Base-by-base conservation (phyloP, 2,797 vertebrate species). In the Lates japonicus region DNA sequence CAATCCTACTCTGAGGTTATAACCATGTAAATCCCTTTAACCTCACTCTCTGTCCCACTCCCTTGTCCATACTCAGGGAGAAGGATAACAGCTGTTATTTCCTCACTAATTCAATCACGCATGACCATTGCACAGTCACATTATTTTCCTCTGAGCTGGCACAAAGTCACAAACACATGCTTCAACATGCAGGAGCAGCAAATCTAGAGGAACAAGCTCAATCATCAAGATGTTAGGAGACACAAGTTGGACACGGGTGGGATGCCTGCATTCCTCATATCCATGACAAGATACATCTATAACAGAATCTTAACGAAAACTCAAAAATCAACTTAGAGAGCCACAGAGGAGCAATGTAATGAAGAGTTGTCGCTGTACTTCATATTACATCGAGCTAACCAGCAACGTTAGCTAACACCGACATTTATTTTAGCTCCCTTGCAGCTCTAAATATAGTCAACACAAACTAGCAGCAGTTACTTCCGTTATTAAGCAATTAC, bases 181-280 rank as follows among this genome's bases (percentile, higher is more conserved):
- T 86, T 70, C 66, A 66, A 60, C 70, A 55, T 74, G 74, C 76
- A 76, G 71, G 31, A n/a, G 70, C 71, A 59, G 57, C 71, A 75
- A 29, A 75, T 42, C 59, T 57, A 59, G 37, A 80, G 59, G 19
- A 72, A 74, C 73, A 8, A 62, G 65, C 69, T 33, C 58, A 67
- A 73, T 80, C 73, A 74, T 51, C 48, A 39, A 73, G 4, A 76
- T 66, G 66, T 66, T 69, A 77, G n/a, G 55, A 46, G 39, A 62
- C 37, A 54, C 48, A n/a, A n/a, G 20, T 3, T 64, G 60, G 17
- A 65, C 3, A 58, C 4, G 2, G 65, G 19, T 22, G 46, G 4
- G 46, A 54, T 51, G 12, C 20, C 48, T 42, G 6, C 2, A 35
- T 5, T 25, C 2, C 52, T 9, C 20, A 3, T 1, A 6, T 42